Base-by-base conservation (phyloP, 2,888 invertebrate genomes). In the Rhingia campestris region DNA sequence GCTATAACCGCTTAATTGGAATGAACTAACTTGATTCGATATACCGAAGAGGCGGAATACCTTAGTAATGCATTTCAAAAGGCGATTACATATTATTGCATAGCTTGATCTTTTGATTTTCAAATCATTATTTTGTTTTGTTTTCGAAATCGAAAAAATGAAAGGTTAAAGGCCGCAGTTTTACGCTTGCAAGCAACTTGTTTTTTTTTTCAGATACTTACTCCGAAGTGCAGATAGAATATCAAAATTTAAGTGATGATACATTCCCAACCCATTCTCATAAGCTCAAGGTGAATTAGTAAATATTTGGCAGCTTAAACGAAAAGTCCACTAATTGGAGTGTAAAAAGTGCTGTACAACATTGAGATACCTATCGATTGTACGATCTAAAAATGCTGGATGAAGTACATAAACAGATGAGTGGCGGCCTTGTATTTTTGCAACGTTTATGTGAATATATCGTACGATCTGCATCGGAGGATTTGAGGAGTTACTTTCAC, bases 51-150 rank as follows among this genome's bases (percentile, higher is more conserved):
- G 33, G 12, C 12, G 32, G 47, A 63, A 54, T 61, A 61, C 41
- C 64, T 59, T 59, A 67, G 53, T 59, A 58, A 37, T 67, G 51
- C 53, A 53, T 75, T 75, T 67, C 75, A 58, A 49, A 75, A 75
- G 32, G 30, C 56, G 43, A 59, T 66, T 66, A 49, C 37, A 35
- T 47, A 35, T 14, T 33, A 51, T 58, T 59, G 69, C 30, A 22
- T 22, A 22, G 22, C 22, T 22, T 22, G 22, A 22, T 9, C 30
- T 30, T 32, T 9, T 45, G 6, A 45, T 12, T 45, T 45, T 5
- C n/a, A 32, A 30, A 30, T 49, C 2, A 22, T 22, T 47, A 22
- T 10, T 58, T 58, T 5, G 56, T 45, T 22, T 45, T 35, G 45
- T 30, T 10, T 10, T 22, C n/a, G 12, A 32, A 56, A 14, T 56